Percentiles rank a stretch among this genome's conserved stretches.
These are phyloP conservation scores for Archips crataeganus DNA, from an alignment of 2,888 invertebrate genomes.

Conservation along the genomic window DNA sequence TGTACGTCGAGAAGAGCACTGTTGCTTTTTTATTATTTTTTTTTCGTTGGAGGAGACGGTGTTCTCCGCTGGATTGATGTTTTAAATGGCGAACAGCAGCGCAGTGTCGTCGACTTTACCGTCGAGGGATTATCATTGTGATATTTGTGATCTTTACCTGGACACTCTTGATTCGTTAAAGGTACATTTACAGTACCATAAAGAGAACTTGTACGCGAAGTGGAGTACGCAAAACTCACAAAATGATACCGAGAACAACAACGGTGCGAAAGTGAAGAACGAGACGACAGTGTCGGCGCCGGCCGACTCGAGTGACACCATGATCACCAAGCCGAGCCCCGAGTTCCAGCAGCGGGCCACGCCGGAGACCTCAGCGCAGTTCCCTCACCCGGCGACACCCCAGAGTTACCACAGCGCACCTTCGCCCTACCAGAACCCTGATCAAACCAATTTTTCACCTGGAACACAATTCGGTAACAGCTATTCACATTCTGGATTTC, in stretches of 20 bases:
- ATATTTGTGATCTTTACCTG: slow-evolving; percentile 91
- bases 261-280: slow-evolving; percentile 86
- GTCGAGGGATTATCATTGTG: slow-evolving; percentile 89
- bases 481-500: slow-evolving; percentile 81
- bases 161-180: slow-evolving; percentile 92
- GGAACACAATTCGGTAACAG: slow-evolving; percentile 81
- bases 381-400: slow-evolving; percentile 88
- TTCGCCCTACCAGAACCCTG: slow-evolving; percentile 87
- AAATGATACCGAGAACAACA: slow-evolving; percentile 89
- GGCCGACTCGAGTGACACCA: slow-evolving; percentile 91
- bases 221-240: slow-evolving; percentile 88
- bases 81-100: slow-evolving; percentile 85
- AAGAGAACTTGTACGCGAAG: slow-evolving; percentile 90
- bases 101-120: slow-evolving; percentile 84
- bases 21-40: slow-evolving; percentile 80
- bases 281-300: slow-evolving; percentile 88
- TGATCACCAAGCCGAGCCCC: slow-evolving; percentile 87
- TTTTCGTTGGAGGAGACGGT: slow-evolving; percentile 84
- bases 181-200: slow-evolving; percentile 92
- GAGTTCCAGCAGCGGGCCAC: slow-evolving; percentile 86
- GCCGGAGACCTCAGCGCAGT: slow-evolving; percentile 84
- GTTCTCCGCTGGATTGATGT: slow-evolving; percentile 78
- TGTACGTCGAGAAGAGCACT: slow-evolving; percentile 75
- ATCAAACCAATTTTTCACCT: slow-evolving; percentile 86
- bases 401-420: slow-evolving; percentile 89